A percentile compares a stretch with the other conserved stretches of the same genome.
Conservation (phyloP, 2,888 invertebrate species). For the Eupithecia inturbata region DNA sequence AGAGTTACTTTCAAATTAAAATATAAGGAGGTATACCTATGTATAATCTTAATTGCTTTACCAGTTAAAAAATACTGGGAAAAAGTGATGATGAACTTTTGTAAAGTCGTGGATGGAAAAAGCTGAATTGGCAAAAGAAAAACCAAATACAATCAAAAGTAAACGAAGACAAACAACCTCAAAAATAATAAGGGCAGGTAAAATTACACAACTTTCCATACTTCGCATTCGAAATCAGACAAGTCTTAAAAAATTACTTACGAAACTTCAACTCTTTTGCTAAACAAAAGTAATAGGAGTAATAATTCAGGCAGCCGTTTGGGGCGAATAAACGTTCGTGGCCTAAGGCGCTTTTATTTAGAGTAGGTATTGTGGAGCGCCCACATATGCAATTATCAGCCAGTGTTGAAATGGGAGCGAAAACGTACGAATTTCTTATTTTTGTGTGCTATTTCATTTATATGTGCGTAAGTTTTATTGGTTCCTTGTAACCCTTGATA, state of each 20-base stretch:
- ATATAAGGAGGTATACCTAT: neutral
- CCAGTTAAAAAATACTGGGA: neutral
- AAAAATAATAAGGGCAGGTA: conserved; percentile 33
- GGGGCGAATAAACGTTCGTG: conserved; percentile 38
- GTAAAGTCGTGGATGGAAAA: neutral
- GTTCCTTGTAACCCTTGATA: neutral
- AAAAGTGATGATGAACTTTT: neutral
- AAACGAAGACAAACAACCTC: neutral
- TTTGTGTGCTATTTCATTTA: neutral
- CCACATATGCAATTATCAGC: conserved; percentile 56
- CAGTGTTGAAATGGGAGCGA: neutral
- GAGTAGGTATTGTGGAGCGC: conserved; percentile 31
- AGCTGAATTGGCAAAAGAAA: neutral
- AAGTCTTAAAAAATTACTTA: conserved; percentile 37
- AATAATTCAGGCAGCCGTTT: conserved; percentile 41
- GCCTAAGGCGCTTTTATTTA: conserved; percentile 45
- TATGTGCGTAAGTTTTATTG: neutral
- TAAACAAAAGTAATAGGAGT: conserved; percentile 41
- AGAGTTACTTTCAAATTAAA: neutral
- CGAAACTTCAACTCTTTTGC: conserved; percentile 40
- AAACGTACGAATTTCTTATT: neutral
- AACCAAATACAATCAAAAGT: neutral
- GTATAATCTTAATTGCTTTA: neutral
- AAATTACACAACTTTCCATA: conserved; percentile 38
- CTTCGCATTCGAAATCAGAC: conserved; percentile 34